Evolutionary conservation across 1,140 invertebrate species (phyloP), one percentile per base, ranked within the genome.

Genomic region (Ceratina japonica): DNA sequence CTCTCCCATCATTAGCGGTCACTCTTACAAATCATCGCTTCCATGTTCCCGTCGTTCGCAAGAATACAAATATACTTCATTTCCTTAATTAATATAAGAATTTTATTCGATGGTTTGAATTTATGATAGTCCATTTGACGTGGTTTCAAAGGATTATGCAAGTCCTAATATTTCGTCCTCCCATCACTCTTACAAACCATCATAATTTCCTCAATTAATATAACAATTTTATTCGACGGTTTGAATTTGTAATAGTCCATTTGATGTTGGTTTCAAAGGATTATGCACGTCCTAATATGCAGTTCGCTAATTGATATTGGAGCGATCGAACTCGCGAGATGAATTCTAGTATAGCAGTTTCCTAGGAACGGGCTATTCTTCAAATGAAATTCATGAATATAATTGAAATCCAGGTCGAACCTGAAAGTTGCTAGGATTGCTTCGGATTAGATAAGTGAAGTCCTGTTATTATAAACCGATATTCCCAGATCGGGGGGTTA

Each of bases 1-100:
- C 72, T 79, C 70, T 82, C 71, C 37, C 5, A 70, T 82, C 79
- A 82, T 82, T 79, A 70, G 58, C 24, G 76, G 22, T 63, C 76
- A 58, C 76, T 82, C 70, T 70, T 51, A 56, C 49, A 82, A 82
- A 65, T 75, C 61, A 56, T 75, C 54, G 22, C 65, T 56, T 27
- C 13, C n/a, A 52, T 22, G 16, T 52, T 10, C 4, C 10, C 16
- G 51, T 31, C 24, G 51, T 1, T 12, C 37, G 37, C 10, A 10
- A 20, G 16, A 51, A 52, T 37, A 15, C 64, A 15, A 51, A 52
- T 22, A n/a, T 15, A 22, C 3, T 2, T 10, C 10, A 49, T 7
- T 20, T 49, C 12, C 12, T 0, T 13, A 7, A 24, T 66, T 52
- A 18, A n/a, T n/a, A 8, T 5, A 7, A 22, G 12, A n/a, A 51